These are phyloP conservation scores for Zapus hudsonius DNA, from an alignment of 2,113 vertebrate species.

Conservation along the genomic window DNA sequence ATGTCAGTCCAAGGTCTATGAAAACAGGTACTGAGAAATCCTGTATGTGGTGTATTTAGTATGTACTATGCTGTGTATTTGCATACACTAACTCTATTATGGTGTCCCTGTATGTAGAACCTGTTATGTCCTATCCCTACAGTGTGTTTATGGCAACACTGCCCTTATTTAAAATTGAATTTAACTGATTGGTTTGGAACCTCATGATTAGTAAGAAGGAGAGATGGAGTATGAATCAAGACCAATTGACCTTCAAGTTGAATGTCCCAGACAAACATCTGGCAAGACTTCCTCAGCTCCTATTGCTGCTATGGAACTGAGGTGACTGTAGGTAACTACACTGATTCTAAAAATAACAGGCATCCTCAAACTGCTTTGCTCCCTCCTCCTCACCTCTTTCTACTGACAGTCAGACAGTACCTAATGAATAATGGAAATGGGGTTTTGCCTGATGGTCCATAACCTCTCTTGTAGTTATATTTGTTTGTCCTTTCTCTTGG, in stretches of 20 bases:
- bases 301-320: not conserved
- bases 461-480: not conserved
- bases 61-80: too few species aligned
- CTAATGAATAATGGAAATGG: not conserved
- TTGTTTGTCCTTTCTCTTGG: not conserved
- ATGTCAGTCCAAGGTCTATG: not conserved
- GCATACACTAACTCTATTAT: too few species aligned
- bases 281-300: not conserved
- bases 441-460: not conserved
- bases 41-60: not conserved
- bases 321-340: not conserved
- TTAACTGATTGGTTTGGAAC: not conserved
- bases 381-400: not conserved
- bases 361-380: not conserved
- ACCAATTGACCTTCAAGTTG: not conserved
- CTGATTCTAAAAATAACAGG: not conserved
- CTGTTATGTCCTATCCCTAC: not conserved
- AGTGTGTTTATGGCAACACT: not conserved
- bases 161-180: not conserved
- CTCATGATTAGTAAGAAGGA: not conserved
- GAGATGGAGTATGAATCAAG: not conserved
- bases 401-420: not conserved
- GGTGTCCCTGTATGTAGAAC: not conserved
- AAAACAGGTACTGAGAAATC: not conserved
- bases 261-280: not conserved